Percentiles rank a stretch among this genome's conserved stretches.
These are phyloP conservation scores for Physella acuta DNA, from an alignment of 1,140 invertebrate genomes.

Conservation along the genomic window DNA sequence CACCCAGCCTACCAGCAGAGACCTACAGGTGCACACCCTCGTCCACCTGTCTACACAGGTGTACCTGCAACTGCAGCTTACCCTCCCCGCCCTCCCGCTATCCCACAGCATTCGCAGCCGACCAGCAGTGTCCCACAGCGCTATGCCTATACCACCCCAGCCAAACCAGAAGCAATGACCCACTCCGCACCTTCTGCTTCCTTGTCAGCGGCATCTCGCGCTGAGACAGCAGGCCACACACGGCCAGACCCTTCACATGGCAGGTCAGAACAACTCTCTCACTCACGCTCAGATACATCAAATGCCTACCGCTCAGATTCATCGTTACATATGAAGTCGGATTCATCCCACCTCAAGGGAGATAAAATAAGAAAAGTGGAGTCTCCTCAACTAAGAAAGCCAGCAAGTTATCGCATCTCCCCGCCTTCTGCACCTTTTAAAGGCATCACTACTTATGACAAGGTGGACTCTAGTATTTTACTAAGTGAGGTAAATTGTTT, in stretches of 20 bases:
- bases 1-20: neutral
- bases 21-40: neutral
- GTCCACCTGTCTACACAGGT: neutral
- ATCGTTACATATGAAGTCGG: too few relatives aligned
- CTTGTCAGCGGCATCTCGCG: neutral
- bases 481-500: slow-evolving; percentile 24
- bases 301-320: too few relatives aligned
- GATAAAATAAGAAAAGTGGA: neutral
- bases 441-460: slow-evolving; percentile 21
- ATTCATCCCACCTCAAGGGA: neutral
- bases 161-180: neutral
- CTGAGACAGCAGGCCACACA: neutral
- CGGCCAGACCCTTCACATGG: neutral
- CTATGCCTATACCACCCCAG: neutral
- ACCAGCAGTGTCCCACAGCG: neutral
- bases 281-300: too few relatives aligned
- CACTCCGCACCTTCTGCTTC: neutral
- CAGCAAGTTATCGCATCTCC: slow-evolving; percentile 15
- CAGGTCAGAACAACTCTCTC: too few relatives aligned
- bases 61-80: neutral
- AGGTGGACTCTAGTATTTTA: slow-evolving; percentile 19
- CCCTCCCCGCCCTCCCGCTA: neutral
- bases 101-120: neutral
- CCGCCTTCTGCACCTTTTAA: slow-evolving; percentile 4
- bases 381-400: neutral